These are phyloP conservation scores for Malacosoma neustria DNA, from an alignment of 2,888 invertebrate genomes.

Conservation along the genomic window DNA sequence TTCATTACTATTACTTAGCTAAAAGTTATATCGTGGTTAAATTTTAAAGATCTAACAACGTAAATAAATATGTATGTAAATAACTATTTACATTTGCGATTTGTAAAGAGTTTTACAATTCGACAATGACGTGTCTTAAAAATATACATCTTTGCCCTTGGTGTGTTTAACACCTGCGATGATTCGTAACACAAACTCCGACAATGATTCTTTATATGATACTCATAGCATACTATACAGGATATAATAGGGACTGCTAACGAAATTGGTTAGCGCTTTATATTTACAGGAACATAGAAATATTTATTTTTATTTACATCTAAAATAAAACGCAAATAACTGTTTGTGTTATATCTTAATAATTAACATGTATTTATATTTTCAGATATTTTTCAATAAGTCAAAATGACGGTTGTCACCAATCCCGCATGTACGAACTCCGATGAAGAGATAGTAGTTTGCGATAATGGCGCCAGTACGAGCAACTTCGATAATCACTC, in stretches of 20 bases:
- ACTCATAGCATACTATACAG: constrained; percentile 39
- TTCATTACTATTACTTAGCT: too few relatives aligned
- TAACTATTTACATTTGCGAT: not conserved
- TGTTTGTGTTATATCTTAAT: too few relatives aligned
- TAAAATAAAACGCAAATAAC: not conserved
- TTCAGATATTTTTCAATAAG: constrained; percentile 30
- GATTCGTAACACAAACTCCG: constrained; percentile 44
- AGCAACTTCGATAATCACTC: constrained; percentile 17
- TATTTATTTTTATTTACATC: not conserved
- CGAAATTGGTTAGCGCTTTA: constrained; percentile 35
- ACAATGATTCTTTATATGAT: constrained; percentile 64
- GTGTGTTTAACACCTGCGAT: constrained; percentile 47
- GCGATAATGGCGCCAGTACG: constrained; percentile 9
- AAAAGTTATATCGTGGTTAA: too few relatives aligned
- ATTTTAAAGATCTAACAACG: not conserved
- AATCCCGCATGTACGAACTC: constrained; percentile 51
- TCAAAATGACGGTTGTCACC: constrained; percentile 59
- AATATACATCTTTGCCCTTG: constrained; percentile 46
- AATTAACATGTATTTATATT: constrained; percentile 18
- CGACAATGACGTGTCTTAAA: constrained; percentile 10
- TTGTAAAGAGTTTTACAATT: not conserved
- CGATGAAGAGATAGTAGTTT: constrained; percentile 30
- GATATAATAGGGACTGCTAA: constrained; percentile 51
- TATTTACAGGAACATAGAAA: constrained; percentile 22
- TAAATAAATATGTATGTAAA: constrained; percentile 1